Conservation (phyloP, 2,888 invertebrate species). For the Listrodromus nycthemerus region DNA sequence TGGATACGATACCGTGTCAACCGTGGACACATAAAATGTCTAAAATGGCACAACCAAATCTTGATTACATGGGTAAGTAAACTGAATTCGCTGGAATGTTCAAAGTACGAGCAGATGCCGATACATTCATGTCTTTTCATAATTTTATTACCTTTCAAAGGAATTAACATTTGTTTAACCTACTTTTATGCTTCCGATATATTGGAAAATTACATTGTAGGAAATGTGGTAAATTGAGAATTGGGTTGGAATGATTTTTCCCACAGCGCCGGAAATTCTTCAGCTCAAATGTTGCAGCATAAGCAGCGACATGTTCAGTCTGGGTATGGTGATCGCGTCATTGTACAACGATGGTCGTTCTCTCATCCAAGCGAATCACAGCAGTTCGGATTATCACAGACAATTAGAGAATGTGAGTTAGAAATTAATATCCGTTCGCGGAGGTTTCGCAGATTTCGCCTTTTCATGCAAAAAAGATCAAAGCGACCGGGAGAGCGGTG, state of each 20-base stretch:
- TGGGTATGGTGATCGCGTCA: slow-evolving; percentile 97
- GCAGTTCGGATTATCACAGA: slow-evolving; percentile 94
- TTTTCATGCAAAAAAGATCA: slow-evolving; percentile 37
- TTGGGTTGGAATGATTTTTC: slow-evolving; percentile 3
- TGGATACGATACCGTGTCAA: slow-evolving; percentile 89
- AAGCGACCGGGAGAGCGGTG: slow-evolving; percentile 7
- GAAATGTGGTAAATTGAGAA: too few species aligned
- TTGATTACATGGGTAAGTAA: slow-evolving; percentile 94
- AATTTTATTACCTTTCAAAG: background rate
- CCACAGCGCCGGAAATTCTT: slow-evolving; percentile 96
- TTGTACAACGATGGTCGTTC: slow-evolving; percentile 96
- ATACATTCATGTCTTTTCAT: background rate
- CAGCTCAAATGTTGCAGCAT: slow-evolving; percentile 92
- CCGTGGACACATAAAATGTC: slow-evolving; percentile 96
- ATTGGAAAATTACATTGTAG: too few species aligned
- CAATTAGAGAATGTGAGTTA: slow-evolving; percentile 94
- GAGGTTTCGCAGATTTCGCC: slow-evolving; percentile 36
- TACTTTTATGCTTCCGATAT: background rate
- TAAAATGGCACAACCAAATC: slow-evolving; percentile 96
- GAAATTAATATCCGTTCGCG: slow-evolving; percentile 36
- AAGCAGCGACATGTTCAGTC: slow-evolving; percentile 97
- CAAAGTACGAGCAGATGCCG: background rate
- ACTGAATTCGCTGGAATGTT: background rate
- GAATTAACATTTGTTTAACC: background rate
- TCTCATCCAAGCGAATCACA: slow-evolving; percentile 96